These are phyloP conservation scores for Argyra leucocephala DNA, from an alignment of 2,888 invertebrate genomes.

Conservation along the genomic window DNA sequence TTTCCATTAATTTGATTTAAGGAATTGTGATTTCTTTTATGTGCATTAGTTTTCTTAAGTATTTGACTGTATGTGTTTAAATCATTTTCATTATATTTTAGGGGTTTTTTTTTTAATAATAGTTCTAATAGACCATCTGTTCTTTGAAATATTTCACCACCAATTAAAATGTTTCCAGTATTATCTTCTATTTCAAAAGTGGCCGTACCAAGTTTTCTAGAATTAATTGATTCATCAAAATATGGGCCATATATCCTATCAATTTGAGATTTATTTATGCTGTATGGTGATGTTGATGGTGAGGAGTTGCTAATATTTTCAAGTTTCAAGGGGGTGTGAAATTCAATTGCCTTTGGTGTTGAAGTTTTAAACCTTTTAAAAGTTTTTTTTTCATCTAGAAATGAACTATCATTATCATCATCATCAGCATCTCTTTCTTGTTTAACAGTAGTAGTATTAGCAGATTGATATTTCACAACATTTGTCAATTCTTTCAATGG, in stretches of 20 bases:
- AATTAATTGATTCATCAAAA: background rate
- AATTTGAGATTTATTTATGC: background rate
- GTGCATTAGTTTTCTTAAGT: background rate
- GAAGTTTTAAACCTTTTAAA: too few species aligned
- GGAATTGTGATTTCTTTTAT: background rate
- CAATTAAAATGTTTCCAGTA: background rate
- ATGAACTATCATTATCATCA: background rate
- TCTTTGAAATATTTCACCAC: background rate
- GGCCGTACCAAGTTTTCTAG: background rate
- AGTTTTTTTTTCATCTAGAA: background rate
- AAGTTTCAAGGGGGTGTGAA: too few species aligned
- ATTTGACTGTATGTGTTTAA: background rate
- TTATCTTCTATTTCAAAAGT: background rate
- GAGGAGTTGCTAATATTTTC: background rate
- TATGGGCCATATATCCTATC: background rate
- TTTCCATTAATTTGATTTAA: slow-evolving; percentile 6
- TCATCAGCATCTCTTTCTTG: too few species aligned
- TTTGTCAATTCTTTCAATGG: background rate
- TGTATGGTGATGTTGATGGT: background rate
- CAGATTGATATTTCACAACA: background rate
- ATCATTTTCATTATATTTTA: background rate
- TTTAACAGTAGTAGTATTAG: too few species aligned
- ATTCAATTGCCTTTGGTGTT: too few species aligned
- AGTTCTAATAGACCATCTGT: background rate
- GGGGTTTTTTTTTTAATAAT: slow-evolving; percentile 1